A percentile compares a stretch with the other conserved stretches of the same genome.
Conservation (phyloP, 2,797 vertebrate species). For the Pipistrellus pygmaeus region DNA sequence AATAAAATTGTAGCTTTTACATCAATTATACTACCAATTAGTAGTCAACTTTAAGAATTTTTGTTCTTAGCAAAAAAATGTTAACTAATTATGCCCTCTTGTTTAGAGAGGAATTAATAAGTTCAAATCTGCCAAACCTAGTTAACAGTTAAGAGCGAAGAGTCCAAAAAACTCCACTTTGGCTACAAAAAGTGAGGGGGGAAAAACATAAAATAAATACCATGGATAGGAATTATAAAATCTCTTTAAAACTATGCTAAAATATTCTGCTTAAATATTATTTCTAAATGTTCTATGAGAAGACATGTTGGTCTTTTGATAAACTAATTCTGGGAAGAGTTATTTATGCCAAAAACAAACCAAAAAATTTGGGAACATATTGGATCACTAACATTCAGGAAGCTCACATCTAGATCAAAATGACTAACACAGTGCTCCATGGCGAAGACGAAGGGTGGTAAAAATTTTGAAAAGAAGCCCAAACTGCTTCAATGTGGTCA, state of each 20-base stretch:
- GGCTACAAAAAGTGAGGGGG: background rate
- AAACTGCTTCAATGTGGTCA: background rate
- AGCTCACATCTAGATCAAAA: background rate
- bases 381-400: background rate
- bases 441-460: background rate
- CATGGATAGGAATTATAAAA: slow-evolving; percentile 38
- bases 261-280: slow-evolving; percentile 37
- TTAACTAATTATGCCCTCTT: background rate
- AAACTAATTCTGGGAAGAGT: slow-evolving; percentile 11
- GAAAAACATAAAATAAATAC: slow-evolving; percentile 39
- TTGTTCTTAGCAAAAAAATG: slow-evolving; percentile 26
- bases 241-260: background rate
- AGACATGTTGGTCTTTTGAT: background rate
- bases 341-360: background rate
- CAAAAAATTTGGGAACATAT: background rate
- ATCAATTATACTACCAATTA: slow-evolving; percentile 16
- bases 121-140: slow-evolving; percentile 18
- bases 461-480: background rate
- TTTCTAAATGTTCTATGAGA: background rate
- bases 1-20: background rate
- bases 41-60: slow-evolving; percentile 41
- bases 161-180: background rate
- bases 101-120: slow-evolving; percentile 13
- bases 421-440: background rate
- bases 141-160: background rate